These are phyloP conservation scores for Salvelinus fontinalis DNA, from an alignment of 2,113 vertebrate species.

Conservation along the genomic window DNA sequence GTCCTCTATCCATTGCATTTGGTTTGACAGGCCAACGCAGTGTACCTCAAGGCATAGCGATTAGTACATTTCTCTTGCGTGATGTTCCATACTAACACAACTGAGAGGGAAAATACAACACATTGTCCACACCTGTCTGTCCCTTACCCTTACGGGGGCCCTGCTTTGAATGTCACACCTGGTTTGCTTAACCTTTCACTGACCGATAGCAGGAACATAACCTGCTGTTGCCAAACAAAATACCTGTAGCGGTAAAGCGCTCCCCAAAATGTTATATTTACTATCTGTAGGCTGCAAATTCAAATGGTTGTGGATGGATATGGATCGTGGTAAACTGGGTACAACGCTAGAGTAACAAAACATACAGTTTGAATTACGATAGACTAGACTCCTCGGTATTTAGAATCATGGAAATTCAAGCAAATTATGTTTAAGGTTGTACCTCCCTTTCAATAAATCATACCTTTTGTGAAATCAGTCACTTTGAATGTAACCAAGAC, in stretches of 20 bases:
- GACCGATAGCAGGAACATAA: neutral
- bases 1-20: too few species aligned
- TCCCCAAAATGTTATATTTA: neutral
- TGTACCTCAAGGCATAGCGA: too few species aligned
- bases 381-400: too few species aligned
- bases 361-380: too few species aligned
- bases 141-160: neutral
- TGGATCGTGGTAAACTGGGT: neutral
- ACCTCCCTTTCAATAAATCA: too few species aligned
- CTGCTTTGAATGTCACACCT: neutral
- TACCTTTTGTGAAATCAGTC: neutral
- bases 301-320: neutral
- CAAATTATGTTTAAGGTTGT: too few species aligned
- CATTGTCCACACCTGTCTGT: neutral
- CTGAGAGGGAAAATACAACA: neutral
- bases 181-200: slow-evolving; percentile 2
- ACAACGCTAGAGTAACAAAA: neutral
- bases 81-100: too few species aligned
- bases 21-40: too few species aligned
- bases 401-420: too few species aligned
- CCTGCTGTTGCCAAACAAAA: neutral
- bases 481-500: neutral
- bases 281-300: neutral
- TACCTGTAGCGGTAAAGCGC: neutral
- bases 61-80: too few species aligned